Percentiles rank a stretch among this genome's conserved stretches.
phyloP scores from a whole-genome alignment of 2,888 invertebrate genomes.

The Taphrorychus bicolor region DNA sequence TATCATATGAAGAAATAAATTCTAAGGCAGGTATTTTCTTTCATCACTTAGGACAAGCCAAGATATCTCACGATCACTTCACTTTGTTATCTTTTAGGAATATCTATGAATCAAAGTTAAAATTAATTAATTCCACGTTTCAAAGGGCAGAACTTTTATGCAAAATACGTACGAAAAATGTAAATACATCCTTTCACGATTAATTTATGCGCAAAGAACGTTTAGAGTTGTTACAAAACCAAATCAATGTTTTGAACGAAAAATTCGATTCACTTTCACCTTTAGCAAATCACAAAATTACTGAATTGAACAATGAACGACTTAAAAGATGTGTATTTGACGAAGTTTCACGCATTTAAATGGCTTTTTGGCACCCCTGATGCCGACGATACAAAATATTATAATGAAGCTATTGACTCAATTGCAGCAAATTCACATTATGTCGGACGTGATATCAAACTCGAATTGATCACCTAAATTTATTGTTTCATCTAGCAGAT shows the following conservation, averaged over 20 bases:
- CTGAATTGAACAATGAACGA: no score
- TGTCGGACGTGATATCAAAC: constrained; percentile 42
- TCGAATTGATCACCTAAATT: no score
- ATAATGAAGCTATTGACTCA: constrained; percentile 27
- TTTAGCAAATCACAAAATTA: no score
- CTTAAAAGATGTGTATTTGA: background rate
- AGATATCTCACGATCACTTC: background rate
- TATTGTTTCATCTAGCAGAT: constrained; percentile 32
- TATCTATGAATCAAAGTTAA: background rate
- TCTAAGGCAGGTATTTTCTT: background rate
- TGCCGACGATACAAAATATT: constrained; percentile 33
- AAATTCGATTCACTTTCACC: no score
- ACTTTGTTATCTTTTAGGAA: background rate
- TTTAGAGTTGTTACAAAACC: no score
- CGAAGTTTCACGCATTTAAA: background rate
- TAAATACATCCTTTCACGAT: no score
- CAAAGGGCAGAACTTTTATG: no score
- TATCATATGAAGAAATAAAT: no score
- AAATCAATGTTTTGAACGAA: no score
- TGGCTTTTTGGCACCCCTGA: background rate
- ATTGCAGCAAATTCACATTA: constrained; percentile 44
- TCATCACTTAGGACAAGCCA: background rate
- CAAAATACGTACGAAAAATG: no score
- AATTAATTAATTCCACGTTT: no score
- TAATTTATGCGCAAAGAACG: no score